These are phyloP conservation scores for Channallabes apus DNA, from an alignment of 2,797 vertebrate genomes.

Conservation along the genomic window DNA sequence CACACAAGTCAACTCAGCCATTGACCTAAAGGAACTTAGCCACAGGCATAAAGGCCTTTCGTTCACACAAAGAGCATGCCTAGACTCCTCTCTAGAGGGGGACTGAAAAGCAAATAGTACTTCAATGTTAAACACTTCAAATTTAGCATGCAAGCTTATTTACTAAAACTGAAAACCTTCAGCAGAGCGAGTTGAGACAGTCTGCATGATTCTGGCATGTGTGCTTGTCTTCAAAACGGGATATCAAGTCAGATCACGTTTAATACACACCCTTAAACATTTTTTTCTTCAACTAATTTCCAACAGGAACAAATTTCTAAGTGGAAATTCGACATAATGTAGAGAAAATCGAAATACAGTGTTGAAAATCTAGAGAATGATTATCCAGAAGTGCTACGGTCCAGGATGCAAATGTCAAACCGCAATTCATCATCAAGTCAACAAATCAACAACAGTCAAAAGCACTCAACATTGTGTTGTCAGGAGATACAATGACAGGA, in stretches of 20 bases:
- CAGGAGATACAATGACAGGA: background rate
- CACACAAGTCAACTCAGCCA: slow-evolving; percentile 41
- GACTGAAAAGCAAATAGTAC: background rate
- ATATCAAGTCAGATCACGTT: slow-evolving; percentile 57
- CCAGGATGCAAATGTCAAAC: background rate
- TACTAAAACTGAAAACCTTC: slow-evolving; percentile 20
- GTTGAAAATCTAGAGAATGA: background rate
- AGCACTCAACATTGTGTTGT: background rate
- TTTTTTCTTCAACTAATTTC: slow-evolving; percentile 33
- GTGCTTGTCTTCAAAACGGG: slow-evolving; percentile 44
- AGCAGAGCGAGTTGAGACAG: slow-evolving; percentile 56
- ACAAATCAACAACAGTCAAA: background rate
- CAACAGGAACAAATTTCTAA: slow-evolving; percentile 27
- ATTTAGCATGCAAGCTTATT: slow-evolving; percentile 2
- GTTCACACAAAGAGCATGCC: slow-evolving; percentile 14
- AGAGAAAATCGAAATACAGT: background rate
- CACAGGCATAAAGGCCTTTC: slow-evolving; percentile 23
- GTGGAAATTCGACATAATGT: background rate
- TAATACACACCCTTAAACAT: slow-evolving; percentile 48
- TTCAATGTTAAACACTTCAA: slow-evolving; percentile 24
- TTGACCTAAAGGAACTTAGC: slow-evolving; percentile 51
- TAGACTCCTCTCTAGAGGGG: slow-evolving; percentile 14
- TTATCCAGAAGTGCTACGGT: background rate
- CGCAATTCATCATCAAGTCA: background rate
- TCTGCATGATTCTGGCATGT: slow-evolving; percentile 49